phyloP scores from a whole-genome alignment of 2,797 vertebrate species.

The Gadopsis bispinosus region DNA sequence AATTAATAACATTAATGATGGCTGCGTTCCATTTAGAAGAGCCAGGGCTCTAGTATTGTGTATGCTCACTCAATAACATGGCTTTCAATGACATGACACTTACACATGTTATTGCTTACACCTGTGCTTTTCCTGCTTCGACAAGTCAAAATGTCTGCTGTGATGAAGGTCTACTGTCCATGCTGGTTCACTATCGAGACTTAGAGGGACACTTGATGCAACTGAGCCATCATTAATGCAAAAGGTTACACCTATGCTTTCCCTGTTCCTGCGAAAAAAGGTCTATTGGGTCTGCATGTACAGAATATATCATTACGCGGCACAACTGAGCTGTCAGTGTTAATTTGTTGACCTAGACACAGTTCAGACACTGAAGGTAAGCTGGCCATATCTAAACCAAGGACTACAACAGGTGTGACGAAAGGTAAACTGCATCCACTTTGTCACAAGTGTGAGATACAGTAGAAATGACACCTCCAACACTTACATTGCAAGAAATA shows the following conservation, averaged over 20 bases:
- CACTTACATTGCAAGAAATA: neutral
- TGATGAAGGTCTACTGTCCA: neutral
- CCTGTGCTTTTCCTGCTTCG: no score
- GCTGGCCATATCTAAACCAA: neutral
- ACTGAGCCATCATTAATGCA: neutral
- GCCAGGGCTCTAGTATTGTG: neutral
- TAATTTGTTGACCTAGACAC: neutral
- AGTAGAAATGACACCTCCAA: neutral
- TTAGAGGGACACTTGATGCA: neutral
- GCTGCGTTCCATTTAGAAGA: neutral
- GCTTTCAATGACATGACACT: no score
- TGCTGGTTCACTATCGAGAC: neutral
- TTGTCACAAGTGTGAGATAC: neutral
- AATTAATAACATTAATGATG: neutral
- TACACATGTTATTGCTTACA: no score
- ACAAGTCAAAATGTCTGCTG: no score
- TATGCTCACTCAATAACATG: no score
- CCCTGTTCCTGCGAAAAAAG: neutral
- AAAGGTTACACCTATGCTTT: neutral
- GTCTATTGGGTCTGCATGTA: neutral
- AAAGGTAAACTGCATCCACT: neutral
- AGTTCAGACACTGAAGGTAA: neutral
- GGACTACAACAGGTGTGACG: neutral
- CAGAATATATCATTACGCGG: neutral
- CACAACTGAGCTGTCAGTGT: neutral